Percentiles rank a stretch among this genome's conserved stretches.
phyloP scores from a whole-genome alignment of 2,797 vertebrate species.

The Danio aesculapii region DNA sequence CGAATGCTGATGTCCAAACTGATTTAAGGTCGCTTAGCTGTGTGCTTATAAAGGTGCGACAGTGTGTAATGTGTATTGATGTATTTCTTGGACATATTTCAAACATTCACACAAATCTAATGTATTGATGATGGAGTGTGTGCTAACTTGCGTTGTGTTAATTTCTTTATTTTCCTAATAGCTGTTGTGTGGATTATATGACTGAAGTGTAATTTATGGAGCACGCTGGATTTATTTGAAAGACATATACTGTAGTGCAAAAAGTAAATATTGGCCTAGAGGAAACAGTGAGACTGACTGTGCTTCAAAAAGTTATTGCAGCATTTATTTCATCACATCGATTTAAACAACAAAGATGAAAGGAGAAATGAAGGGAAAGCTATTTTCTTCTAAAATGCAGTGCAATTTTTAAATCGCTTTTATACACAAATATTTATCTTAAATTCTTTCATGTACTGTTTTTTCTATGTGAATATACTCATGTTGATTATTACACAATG shows the following conservation, averaged over 20 bases:
- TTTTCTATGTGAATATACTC: neutral
- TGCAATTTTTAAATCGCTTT: no score
- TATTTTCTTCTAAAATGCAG: neutral
- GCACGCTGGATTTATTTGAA: neutral
- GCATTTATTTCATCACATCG: neutral
- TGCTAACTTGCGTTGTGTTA: no score
- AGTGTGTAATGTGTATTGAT: conserved; percentile 4
- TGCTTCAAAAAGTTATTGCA: neutral
- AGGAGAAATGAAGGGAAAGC: neutral
- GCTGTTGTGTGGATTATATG: neutral
- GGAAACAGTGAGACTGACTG: neutral
- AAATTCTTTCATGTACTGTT: neutral
- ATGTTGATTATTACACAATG: neutral
- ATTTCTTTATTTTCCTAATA: neutral
- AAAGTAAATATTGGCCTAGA: neutral
- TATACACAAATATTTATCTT: neutral
- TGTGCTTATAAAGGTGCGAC: neutral
- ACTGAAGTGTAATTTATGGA: neutral
- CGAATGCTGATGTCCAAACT: neutral
- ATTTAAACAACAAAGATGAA: neutral
- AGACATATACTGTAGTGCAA: neutral
- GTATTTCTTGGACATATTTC: neutral
- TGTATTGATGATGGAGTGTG: neutral
- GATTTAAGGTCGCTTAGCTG: neutral
- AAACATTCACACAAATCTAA: no score